These are phyloP conservation scores for Raja brachyura DNA, from an alignment of 2,113 vertebrate genomes.

Conservation along the genomic window DNA sequence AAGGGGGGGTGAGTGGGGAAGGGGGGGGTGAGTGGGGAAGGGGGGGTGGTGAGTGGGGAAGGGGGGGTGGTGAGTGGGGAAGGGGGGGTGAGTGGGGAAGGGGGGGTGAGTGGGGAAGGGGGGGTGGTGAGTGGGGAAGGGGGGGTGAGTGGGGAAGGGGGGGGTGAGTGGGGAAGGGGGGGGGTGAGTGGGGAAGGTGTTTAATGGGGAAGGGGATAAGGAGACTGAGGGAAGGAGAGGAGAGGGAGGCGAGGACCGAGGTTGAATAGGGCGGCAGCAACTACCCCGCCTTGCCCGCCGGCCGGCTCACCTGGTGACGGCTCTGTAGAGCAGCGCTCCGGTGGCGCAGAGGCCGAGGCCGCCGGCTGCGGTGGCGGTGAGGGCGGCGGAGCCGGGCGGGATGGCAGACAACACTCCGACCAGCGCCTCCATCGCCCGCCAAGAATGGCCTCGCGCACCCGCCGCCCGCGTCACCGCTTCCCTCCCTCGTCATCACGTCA, in stretches of 20 bases:
- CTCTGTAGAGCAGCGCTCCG: constrained; percentile 70
- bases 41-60: too few species aligned
- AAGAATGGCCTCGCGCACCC: constrained; percentile 7
- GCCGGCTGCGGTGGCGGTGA: constrained; percentile 57
- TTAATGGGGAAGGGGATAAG: too few species aligned
- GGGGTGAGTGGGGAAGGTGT: too few species aligned
- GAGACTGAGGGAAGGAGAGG: too few species aligned
- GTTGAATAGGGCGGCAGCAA: neutral
- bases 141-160: too few species aligned
- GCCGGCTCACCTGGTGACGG: constrained; percentile 68
- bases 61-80: neutral
- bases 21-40: neutral
- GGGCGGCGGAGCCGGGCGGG: constrained; percentile 61
- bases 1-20: neutral
- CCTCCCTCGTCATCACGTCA: neutral
- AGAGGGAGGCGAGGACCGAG: too few species aligned
- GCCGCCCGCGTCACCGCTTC: neutral
- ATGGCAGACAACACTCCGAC: constrained; percentile 56
- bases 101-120: neutral
- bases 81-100: neutral
- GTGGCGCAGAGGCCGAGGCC: constrained; percentile 68
- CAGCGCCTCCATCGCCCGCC: constrained; percentile 62
- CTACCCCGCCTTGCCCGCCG: neutral
- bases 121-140: too few species aligned
- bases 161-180: too few species aligned